Evolutionary conservation across 2,113 vertebrate genomes (phyloP).

Genomic region (Macaca nemestrina): DNA sequence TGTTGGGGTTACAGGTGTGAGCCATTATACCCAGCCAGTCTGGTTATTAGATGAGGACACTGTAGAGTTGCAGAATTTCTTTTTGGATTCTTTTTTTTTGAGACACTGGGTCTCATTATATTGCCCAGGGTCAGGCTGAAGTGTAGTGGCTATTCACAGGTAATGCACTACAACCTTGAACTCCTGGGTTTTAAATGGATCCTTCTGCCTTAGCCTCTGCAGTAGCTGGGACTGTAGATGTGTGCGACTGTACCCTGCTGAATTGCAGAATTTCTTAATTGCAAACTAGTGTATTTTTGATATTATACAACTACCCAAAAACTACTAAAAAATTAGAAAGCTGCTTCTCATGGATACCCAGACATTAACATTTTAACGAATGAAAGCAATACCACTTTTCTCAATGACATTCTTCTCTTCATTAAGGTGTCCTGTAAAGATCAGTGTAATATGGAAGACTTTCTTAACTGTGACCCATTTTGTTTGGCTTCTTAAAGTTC

Average conservation of each 20-base stretch:
- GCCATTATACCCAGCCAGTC: neutral
- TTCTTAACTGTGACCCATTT: neutral
- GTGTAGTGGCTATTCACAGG: neutral
- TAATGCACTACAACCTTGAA: neutral
- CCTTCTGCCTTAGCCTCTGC: neutral
- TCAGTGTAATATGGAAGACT: neutral
- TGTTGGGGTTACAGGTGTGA: too few relatives aligned
- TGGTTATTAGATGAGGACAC: neutral
- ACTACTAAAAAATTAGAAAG: neutral
- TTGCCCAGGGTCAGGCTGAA: neutral
- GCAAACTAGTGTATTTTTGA: neutral
- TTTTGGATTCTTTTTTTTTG: neutral
- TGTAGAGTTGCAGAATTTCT: conserved; percentile 34
- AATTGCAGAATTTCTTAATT: conserved; percentile 35
- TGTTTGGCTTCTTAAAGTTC: neutral
- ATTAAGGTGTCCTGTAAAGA: neutral
- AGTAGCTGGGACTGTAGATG: neutral
- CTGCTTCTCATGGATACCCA: neutral
- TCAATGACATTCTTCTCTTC: neutral
- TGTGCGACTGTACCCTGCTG: neutral
- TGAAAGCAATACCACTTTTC: neutral
- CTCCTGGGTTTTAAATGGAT: neutral
- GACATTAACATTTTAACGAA: conserved; percentile 21
- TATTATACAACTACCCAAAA: neutral
- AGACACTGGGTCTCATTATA: neutral